Evolutionary conservation across 2,797 vertebrate genomes (phyloP), one percentile per base, ranked within the genome.

Genomic region (Tenualosa thibaudeaui): DNA sequence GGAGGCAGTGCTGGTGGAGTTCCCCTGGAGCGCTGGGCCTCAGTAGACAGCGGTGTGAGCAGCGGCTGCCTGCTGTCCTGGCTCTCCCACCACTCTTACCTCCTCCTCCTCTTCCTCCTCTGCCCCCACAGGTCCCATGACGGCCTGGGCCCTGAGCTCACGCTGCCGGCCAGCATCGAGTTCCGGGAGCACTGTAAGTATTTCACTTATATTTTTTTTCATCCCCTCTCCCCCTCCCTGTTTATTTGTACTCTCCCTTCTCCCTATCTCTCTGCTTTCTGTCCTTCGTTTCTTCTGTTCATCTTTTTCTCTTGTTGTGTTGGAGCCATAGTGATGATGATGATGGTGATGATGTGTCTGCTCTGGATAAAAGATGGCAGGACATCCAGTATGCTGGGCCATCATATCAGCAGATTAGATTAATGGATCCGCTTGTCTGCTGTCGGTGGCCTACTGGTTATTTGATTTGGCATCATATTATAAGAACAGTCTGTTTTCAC

Each of bases 171-270:
- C 85, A 96, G 97, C 94, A 97, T 99, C 84, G 98, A 99, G 93
- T 99, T 99, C 95, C 96, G 98, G 93, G 98, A 99, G 92, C 98
- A 97, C 89, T 97, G 98, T 99, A 89, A 98, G 98, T 98, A 92
- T 43, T 3, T 2, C 31, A 3, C 62, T 8, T 4, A 49, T 17
- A 3, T 49, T 22, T 53, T 19, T 81, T 7, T 46, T 19, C 17
- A n/a, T 13, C 51, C 12, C 7, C 19, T 15, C 56, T 58, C 1
- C 19, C 19, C 19, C 19, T 3, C 56, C 17, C 54, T 82, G 10
- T 19, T 6, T 31, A 10, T 51, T 4, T 54, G 50, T 56, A 2
- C 22, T 2, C 9, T 56, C 51, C 19, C 7, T 5, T 5, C 19
- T 19, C 17, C 53, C 13, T 3, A 54, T 54, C 53, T 54, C 17